Percentiles rank a stretch among this genome's conserved stretches.
Evolutionary conservation across 2,888 invertebrate species (phyloP).

Genomic region (Clunio marinus): DNA sequence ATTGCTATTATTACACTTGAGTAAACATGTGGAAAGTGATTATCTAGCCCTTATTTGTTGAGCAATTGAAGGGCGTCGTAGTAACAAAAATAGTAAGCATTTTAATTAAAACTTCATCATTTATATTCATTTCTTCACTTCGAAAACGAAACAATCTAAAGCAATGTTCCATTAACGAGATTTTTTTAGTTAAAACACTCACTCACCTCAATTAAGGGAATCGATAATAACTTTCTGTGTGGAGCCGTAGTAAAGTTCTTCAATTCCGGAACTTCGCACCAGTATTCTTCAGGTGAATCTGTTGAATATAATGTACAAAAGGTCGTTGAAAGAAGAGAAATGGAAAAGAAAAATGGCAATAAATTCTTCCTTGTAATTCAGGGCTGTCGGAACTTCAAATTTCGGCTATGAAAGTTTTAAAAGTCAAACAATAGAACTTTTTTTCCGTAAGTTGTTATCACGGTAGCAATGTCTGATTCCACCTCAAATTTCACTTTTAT

Average conservation of each 20-base stretch:
- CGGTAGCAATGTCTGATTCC: too few species aligned
- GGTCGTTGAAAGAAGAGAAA: neutral
- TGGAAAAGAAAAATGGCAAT: neutral
- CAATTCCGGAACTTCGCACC: conserved; percentile 74
- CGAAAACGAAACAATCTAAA: neutral
- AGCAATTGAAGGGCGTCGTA: neutral
- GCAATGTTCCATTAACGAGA: neutral
- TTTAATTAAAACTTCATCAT: neutral
- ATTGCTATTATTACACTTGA: neutral
- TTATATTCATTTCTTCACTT: neutral
- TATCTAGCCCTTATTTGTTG: neutral
- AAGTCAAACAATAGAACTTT: too few species aligned
- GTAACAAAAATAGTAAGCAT: too few species aligned
- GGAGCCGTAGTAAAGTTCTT: conserved; percentile 53
- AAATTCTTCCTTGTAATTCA: neutral
- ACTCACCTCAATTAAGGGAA: conserved; percentile 58
- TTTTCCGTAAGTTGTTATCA: too few species aligned
- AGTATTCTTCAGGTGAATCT: conserved; percentile 76
- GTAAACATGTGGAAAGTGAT: neutral
- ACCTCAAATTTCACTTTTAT: too few species aligned
- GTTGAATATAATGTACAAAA: neutral
- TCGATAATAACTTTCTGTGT: conserved; percentile 60
- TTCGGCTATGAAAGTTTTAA: too few species aligned
- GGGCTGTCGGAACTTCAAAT: too few species aligned
- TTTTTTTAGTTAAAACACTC: neutral